These are phyloP conservation scores for Pelvicachromis taeniatus DNA, from an alignment of 2,113 vertebrate species.

Conservation along the genomic window DNA sequence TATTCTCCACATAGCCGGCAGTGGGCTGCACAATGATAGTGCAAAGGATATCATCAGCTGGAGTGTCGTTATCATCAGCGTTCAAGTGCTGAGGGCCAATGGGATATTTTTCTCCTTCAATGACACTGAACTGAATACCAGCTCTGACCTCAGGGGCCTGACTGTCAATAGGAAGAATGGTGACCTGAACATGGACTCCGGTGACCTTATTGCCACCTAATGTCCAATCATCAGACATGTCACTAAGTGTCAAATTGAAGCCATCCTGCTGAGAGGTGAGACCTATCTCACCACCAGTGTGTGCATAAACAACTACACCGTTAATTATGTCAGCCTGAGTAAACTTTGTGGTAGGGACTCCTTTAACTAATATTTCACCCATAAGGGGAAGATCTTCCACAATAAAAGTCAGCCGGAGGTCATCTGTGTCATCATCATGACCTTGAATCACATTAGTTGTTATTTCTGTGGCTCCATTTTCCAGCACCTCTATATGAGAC, in stretches of 20 bases:
- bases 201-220: constrained; percentile 78
- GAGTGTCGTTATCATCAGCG: constrained; percentile 83
- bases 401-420: constrained; percentile 87
- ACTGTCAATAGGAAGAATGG: constrained; percentile 89
- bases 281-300: constrained; percentile 88
- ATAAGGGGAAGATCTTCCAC: constrained; percentile 79
- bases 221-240: constrained; percentile 86
- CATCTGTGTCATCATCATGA: constrained; percentile 79
- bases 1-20: constrained; percentile 90
- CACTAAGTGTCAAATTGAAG: constrained; percentile 89
- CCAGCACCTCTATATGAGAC: constrained; percentile 87
- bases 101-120: constrained; percentile 80
- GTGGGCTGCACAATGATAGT: constrained; percentile 85
- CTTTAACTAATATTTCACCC: constrained; percentile 85
- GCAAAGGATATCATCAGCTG: constrained; percentile 85
- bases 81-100: constrained; percentile 77
- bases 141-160: constrained; percentile 82
- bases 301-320: constrained; percentile 84
- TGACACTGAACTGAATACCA: constrained; percentile 77
- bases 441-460: constrained; percentile 85
- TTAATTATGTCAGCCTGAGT: constrained; percentile 88
- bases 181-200: constrained; percentile 81
- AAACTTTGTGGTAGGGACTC: constrained; percentile 79
- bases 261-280: constrained; percentile 76
- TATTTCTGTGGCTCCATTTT: constrained; percentile 87